Evolutionary conservation across 2,888 invertebrate species (phyloP).

Genomic region (Aspidapion aeneum): DNA sequence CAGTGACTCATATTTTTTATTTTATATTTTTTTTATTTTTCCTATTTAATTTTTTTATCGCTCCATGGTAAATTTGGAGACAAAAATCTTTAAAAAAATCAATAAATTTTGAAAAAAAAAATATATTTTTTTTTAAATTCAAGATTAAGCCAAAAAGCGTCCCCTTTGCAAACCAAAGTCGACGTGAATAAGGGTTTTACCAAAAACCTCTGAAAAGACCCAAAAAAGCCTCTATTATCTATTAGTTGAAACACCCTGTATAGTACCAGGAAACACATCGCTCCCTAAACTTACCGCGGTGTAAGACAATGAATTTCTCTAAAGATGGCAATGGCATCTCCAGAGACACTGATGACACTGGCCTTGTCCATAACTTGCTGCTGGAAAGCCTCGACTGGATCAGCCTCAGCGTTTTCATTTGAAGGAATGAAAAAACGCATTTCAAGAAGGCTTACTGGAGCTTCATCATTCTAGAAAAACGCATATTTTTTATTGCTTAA

Average conservation of each 20-base stretch:
- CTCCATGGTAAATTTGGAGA: too few relatives aligned
- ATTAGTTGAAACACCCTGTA: too few relatives aligned
- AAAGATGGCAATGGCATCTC: slow-evolving; percentile 96
- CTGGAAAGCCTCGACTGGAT: slow-evolving; percentile 96
- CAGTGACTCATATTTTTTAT: too few relatives aligned
- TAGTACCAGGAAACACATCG: too few relatives aligned
- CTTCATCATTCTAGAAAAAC: slow-evolving; percentile 88
- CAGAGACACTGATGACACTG: slow-evolving; percentile 95
- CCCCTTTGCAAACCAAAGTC: too few relatives aligned
- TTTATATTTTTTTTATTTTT: too few relatives aligned
- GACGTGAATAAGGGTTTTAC: background rate
- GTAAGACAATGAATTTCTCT: slow-evolving; percentile 97
- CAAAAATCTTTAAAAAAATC: too few relatives aligned
- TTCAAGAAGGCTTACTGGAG: slow-evolving; percentile 94
- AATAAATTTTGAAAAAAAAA: too few relatives aligned
- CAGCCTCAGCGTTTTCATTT: slow-evolving; percentile 80
- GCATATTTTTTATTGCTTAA: slow-evolving; percentile 1
- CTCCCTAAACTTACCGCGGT: slow-evolving; percentile 87
- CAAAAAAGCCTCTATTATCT: too few relatives aligned
- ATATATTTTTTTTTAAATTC: too few relatives aligned
- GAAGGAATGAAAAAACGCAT: slow-evolving; percentile 98
- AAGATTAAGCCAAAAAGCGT: too few relatives aligned
- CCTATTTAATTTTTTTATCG: too few relatives aligned
- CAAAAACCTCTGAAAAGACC: background rate
- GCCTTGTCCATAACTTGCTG: slow-evolving; percentile 96